These are phyloP conservation scores for Corythoichthys intestinalis DNA, from an alignment of 2,113 vertebrate species.

Conservation along the genomic window DNA sequence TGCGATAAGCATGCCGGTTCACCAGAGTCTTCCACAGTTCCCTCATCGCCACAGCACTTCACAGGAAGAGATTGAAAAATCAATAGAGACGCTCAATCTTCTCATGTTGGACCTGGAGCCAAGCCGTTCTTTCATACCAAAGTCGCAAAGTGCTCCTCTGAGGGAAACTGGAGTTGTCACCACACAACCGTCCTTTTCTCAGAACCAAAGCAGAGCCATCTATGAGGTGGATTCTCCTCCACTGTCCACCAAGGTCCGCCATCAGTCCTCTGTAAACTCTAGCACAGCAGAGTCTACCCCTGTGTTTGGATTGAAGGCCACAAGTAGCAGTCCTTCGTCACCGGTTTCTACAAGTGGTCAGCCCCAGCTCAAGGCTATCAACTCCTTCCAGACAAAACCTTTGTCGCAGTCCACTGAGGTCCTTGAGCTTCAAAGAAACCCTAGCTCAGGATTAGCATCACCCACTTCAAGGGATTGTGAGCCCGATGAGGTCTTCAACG, in stretches of 20 bases:
- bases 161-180: slow-evolving; percentile 69
- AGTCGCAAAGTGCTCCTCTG: slow-evolving; percentile 83
- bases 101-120: slow-evolving; percentile 91
- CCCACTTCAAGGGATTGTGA: slow-evolving; percentile 74
- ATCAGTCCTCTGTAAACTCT: slow-evolving; percentile 39
- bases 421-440: slow-evolving; percentile 43
- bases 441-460: slow-evolving; percentile 60
- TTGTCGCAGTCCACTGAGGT: slow-evolving; percentile 46
- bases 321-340: slow-evolving; percentile 34
- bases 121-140: slow-evolving; percentile 68
- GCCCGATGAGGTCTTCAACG: slow-evolving; percentile 79
- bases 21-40: slow-evolving; percentile 87
- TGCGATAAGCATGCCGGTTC: slow-evolving; percentile 58
- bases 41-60: slow-evolving; percentile 81
- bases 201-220: slow-evolving; percentile 63
- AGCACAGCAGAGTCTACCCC: slow-evolving; percentile 40
- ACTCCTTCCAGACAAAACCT: slow-evolving; percentile 60
- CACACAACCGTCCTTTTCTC: slow-evolving; percentile 78
- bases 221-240: slow-evolving; percentile 55
- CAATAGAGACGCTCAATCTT: slow-evolving; percentile 91
- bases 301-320: slow-evolving; percentile 40
- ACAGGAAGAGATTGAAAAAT: slow-evolving; percentile 91
- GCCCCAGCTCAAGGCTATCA: slow-evolving; percentile 68
- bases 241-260: slow-evolving; percentile 20
- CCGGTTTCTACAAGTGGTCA: slow-evolving; percentile 35